Conservation (phyloP, 30 jellyfish, hydroid and myxozoan species). For the Cassiopea andromeda region DNA sequence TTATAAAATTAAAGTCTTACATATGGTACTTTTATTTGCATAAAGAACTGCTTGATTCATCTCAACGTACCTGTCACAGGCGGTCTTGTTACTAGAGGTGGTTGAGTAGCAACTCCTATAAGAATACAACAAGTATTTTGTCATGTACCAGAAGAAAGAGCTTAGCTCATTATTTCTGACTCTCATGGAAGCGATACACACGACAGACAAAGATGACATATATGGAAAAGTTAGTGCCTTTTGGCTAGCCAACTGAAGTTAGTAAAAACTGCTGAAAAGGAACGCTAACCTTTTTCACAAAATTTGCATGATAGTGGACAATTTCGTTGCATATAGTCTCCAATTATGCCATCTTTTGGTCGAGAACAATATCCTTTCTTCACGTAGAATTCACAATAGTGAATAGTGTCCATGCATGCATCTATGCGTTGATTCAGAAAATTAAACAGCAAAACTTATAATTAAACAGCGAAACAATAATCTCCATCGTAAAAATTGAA, state of each 20-base stretch:
- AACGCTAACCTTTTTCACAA: slow-evolving; percentile 24
- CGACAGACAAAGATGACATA: no score
- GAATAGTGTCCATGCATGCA: slow-evolving; percentile 44
- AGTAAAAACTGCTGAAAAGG: no score
- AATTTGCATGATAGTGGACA: slow-evolving; percentile 37
- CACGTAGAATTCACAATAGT: slow-evolving; percentile 28
- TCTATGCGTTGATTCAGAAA: neutral
- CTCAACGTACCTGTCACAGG: slow-evolving; percentile 20
- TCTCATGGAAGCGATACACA: no score
- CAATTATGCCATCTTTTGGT: neutral
- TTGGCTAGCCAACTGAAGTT: no score
- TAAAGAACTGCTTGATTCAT: no score
- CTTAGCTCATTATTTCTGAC: no score
- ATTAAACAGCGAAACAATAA: neutral
- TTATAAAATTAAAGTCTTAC: no score
- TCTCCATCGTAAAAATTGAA: no score
- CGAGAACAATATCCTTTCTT: slow-evolving; percentile 54
- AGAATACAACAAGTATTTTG: no score
- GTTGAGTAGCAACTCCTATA: slow-evolving; percentile 39
- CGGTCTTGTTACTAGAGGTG: slow-evolving; percentile 40
- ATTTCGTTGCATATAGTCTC: slow-evolving; percentile 41
- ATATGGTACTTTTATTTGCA: no score
- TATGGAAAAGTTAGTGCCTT: no score
- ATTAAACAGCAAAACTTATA: neutral
- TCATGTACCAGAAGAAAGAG: no score